Base-by-base conservation (phyloP, 2,797 vertebrate species). In the Tenualosa ilisha region DNA sequence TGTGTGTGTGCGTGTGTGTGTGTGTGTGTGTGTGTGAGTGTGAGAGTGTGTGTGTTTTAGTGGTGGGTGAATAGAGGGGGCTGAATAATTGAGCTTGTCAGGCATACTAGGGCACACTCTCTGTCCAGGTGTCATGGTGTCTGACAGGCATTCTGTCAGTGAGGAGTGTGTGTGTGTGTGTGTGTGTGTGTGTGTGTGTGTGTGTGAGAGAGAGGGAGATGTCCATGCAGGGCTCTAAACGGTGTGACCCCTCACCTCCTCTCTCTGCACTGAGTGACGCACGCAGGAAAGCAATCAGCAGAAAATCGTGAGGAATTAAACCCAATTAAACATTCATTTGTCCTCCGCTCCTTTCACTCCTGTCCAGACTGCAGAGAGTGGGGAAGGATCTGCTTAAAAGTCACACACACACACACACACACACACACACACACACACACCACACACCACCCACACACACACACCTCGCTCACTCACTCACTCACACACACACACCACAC, bases 221-320 rank as follows among this genome's bases (percentile, higher is more conserved):
- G 65, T 72, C 85, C 75, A 59, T 85, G 81, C 82, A 8, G 88
- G 86, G 84, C 85, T 88, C 83, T 90, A 88, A 89, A 91, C 84
- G 87, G 90, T 63, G 91, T 93, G 90, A 90, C 88, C 90, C 91
- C 91, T 93, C 89, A 93, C 89, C 90, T 88, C 61, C 54, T 82
- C 86, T 91, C 59, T 68, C 89, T 63, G 53, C 84, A 82, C 68
- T 85, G 86, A 88, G 85, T 93, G 92, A 93, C 93, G 93, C 90
- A 88, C 59, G 85, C 86, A 92, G 90, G 86, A 56, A 90, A 90
- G 89, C 91, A 91, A 92, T 93, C 89, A 93, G 91, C 86, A 90
- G 88, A 92, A 92, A 94, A 94, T 93, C 91, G 89, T 87, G 88
- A 90, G 84, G 89, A 93, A 94, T 93, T 93, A 94, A 90, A 89